These are phyloP conservation scores for Betta splendens DNA, from an alignment of 2,797 vertebrate genomes.

Conservation along the genomic window DNA sequence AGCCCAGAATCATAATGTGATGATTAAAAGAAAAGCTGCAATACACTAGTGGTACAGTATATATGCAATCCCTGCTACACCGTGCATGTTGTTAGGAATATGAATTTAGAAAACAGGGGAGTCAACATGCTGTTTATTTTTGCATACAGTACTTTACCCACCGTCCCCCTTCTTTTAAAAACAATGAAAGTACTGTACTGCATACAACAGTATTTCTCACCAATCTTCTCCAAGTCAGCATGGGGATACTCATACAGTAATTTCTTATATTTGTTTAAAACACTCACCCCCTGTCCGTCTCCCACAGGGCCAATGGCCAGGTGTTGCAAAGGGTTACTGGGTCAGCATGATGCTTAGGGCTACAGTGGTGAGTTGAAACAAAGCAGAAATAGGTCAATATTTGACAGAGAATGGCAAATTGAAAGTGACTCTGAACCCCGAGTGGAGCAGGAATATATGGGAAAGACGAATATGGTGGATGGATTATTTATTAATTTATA, in stretches of 20 bases:
- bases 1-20: slow-evolving; percentile 51
- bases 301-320: slow-evolving; percentile 44
- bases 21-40: slow-evolving; percentile 32
- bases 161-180: background rate
- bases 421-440: slow-evolving; percentile 49
- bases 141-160: background rate
- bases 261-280: slow-evolving; percentile 55
- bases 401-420: slow-evolving; percentile 52
- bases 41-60: slow-evolving; percentile 2
- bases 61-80: slow-evolving; percentile 5
- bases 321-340: slow-evolving; percentile 61
- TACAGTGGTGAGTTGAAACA: slow-evolving; percentile 23
- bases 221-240: slow-evolving; percentile 9
- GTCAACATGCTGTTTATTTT: background rate
- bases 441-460: slow-evolving; percentile 17
- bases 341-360: slow-evolving; percentile 48
- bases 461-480: slow-evolving; percentile 23
- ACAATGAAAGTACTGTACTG: too few relatives aligned
- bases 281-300: slow-evolving; percentile 27
- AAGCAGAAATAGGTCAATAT: slow-evolving; percentile 65
- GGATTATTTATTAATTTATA: too few relatives aligned
- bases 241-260: background rate
- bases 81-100: slow-evolving; percentile 6
- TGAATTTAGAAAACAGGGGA: slow-evolving; percentile 3
- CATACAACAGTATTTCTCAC: too few relatives aligned